phyloP scores from a whole-genome alignment of 2,797 vertebrate species.

The Peromyscus eremicus region DNA sequence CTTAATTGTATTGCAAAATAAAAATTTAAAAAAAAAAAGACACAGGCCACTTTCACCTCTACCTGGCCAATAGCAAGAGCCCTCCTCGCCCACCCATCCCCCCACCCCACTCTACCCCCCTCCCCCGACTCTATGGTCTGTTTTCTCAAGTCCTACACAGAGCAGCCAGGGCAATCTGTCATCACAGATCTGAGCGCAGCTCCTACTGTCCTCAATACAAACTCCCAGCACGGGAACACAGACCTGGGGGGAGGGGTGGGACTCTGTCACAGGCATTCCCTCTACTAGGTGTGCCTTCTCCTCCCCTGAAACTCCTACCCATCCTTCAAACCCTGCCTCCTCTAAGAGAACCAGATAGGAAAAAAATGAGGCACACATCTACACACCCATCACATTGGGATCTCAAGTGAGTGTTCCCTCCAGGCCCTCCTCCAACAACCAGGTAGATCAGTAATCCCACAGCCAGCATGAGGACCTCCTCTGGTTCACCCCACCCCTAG shows the following conservation, averaged over 20 bases:
- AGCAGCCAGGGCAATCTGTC: background rate
- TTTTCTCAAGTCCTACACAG: background rate
- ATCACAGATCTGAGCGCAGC: background rate
- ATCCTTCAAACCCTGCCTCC: constrained; percentile 17
- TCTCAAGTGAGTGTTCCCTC: background rate
- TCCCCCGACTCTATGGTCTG: background rate
- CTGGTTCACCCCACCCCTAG: too few relatives aligned
- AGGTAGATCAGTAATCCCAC: background rate
- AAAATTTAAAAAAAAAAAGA: too few relatives aligned
- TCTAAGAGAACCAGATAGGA: background rate
- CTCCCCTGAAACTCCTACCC: background rate
- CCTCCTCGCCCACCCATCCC: background rate
- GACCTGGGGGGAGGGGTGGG: too few relatives aligned
- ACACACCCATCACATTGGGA: background rate
- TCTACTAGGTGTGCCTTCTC: background rate
- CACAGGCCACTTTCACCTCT: background rate
- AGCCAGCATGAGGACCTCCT: background rate
- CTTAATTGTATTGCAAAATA: too few relatives aligned
- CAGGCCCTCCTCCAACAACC: background rate
- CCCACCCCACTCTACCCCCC: too few relatives aligned
- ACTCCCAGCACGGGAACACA: background rate
- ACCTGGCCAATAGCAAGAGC: background rate
- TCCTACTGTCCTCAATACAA: background rate
- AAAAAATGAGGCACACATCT: background rate
- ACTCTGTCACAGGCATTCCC: too few relatives aligned